phyloP scores from a whole-genome alignment of 2,888 invertebrate species.

The Anoncus sp. region DNA sequence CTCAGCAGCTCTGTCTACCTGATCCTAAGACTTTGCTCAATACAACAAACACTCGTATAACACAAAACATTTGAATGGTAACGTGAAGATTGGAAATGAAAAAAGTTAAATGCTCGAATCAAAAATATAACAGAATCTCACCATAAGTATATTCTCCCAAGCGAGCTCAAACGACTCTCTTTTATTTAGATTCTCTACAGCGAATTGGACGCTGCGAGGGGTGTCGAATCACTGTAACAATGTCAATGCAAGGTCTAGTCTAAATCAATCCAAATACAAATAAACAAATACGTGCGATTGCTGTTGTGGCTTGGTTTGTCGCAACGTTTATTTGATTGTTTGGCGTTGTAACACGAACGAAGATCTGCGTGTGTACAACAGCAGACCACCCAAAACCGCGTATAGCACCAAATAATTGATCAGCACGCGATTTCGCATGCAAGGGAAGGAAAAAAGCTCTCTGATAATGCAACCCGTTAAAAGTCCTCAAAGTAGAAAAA shows the following conservation, averaged over 20 bases:
- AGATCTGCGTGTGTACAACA: neutral
- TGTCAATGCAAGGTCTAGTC: constrained; percentile 25
- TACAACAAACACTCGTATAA: neutral
- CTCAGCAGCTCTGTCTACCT: constrained; percentile 16
- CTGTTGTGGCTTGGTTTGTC: constrained; percentile 1
- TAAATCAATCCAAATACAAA: constrained; percentile 29
- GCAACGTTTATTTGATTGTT: constrained; percentile 24
- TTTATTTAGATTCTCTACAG: neutral
- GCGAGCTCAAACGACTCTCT: neutral
- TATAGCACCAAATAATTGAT: no score
- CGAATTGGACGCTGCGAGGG: neutral
- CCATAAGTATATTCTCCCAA: constrained; percentile 9
- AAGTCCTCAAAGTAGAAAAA: no score
- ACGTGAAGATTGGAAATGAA: neutral
- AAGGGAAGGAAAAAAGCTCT: no score
- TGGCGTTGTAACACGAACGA: constrained; percentile 21
- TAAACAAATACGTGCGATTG: constrained; percentile 22
- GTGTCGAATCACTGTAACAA: constrained; percentile 7
- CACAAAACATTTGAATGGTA: constrained; percentile 3
- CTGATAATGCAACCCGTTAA: no score
- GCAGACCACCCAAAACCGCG: neutral
- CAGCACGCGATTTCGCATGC: no score
- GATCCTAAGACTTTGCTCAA: neutral
- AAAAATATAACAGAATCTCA: neutral
- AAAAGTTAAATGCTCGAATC: neutral